Evolutionary conservation across 2,888 invertebrate species (phyloP).

Genomic region (Meteorus cinctellus): DNA sequence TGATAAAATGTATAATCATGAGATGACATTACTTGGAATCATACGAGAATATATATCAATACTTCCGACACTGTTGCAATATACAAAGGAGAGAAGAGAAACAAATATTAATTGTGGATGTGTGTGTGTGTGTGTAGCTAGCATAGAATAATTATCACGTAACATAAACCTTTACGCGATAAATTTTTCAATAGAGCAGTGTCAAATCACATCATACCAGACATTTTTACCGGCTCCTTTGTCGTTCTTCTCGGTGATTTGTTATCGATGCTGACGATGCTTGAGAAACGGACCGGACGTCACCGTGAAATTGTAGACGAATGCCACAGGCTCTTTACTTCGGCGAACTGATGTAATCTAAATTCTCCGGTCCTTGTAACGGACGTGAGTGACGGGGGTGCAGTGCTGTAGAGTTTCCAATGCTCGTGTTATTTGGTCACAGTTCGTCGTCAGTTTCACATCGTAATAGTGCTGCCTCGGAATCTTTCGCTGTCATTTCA

Average conservation of each 20-base stretch:
- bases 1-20: no score
- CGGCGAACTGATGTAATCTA: slow-evolving; percentile 28
- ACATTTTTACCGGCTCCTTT: slow-evolving; percentile 9
- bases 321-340: slow-evolving; percentile 27
- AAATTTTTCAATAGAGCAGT: slow-evolving; percentile 29
- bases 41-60: no score
- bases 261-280: slow-evolving; percentile 50
- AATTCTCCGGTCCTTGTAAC: slow-evolving; percentile 17
- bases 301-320: slow-evolving; percentile 50
- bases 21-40: no score
- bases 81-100: not conserved
- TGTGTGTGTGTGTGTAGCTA: not conserved
- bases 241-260: slow-evolving; percentile 20
- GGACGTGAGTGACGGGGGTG: slow-evolving; percentile 7
- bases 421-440: slow-evolving; percentile 42
- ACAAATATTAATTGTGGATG: not conserved
- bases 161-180: slow-evolving; percentile 31
- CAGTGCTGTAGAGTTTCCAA: slow-evolving; percentile 25
- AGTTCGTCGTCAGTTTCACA: slow-evolving; percentile 45
- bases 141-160: not conserved
- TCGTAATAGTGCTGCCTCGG: slow-evolving; percentile 12
- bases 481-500: not conserved
- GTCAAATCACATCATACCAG: slow-evolving; percentile 2
- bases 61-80: no score
- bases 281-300: slow-evolving; percentile 49